A percentile compares a stretch with the other conserved stretches of the same genome.
Conservation (phyloP, 2,113 vertebrate genomes). For the Zosterops borbonicus region DNA sequence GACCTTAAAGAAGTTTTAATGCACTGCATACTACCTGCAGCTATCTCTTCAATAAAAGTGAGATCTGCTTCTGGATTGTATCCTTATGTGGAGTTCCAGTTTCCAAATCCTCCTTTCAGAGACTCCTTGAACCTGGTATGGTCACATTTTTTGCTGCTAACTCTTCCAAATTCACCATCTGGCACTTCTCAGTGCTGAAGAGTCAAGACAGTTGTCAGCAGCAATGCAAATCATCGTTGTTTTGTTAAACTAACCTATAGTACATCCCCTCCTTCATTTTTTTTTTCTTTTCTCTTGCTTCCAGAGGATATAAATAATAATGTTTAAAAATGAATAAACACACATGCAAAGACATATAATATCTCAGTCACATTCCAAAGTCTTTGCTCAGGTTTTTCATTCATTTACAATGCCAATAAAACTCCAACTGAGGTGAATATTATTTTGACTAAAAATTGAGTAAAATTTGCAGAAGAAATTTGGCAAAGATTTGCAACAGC, state of each 20-base stretch:
- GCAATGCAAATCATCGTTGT: constrained; percentile 74
- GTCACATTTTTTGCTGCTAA: constrained; percentile 69
- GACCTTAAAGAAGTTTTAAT: background rate
- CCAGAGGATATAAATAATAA: constrained; percentile 56
- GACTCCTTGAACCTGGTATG: constrained; percentile 61
- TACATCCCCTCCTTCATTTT: background rate
- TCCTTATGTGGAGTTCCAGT: constrained; percentile 54
- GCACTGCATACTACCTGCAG: background rate
- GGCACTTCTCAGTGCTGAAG: constrained; percentile 72
- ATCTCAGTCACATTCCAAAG: constrained; percentile 50
- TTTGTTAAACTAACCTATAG: constrained; percentile 53
- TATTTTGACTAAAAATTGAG: constrained; percentile 7
- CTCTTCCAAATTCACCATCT: constrained; percentile 76
- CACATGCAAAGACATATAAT: constrained; percentile 42
- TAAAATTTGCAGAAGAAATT: background rate
- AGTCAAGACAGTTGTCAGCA: constrained; percentile 73
- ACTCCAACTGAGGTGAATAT: background rate
- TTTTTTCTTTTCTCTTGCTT: background rate
- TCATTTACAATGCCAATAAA: constrained; percentile 27
- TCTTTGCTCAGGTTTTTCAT: constrained; percentile 49
- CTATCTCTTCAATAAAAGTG: constrained; percentile 19
- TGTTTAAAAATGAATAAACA: constrained; percentile 53
- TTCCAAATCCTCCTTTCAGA: constrained; percentile 73
- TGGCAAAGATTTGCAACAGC: background rate
- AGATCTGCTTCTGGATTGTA: constrained; percentile 55